Conservation (phyloP, 64 coral and sea anemone species). For the Pocillopora damicornis region DNA sequence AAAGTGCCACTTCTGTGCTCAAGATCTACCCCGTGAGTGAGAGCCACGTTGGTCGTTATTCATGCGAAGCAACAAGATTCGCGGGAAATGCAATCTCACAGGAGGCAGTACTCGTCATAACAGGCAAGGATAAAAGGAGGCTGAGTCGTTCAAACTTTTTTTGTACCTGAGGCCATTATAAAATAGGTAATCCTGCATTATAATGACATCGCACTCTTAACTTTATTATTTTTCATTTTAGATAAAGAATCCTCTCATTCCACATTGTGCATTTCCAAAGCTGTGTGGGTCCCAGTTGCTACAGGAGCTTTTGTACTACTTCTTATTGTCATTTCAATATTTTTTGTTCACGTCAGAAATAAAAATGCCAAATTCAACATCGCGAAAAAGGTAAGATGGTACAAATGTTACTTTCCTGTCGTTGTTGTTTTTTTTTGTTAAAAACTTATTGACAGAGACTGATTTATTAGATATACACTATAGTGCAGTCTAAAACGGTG, state of each 20-base stretch:
- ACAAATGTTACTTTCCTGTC: too few species aligned
- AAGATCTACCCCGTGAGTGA: background rate
- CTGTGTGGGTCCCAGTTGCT: slow-evolving; percentile 9
- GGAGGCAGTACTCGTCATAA: background rate
- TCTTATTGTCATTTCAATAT: background rate
- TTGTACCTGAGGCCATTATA: too few species aligned
- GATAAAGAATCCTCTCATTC: too few species aligned
- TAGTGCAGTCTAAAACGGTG: background rate
- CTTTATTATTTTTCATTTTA: too few species aligned
- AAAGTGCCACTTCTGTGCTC: background rate
- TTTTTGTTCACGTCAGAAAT: background rate
- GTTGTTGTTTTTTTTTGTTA: too few species aligned
- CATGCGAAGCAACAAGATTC: background rate
- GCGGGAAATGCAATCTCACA: background rate
- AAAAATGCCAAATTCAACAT: background rate
- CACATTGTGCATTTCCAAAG: background rate
- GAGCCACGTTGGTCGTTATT: background rate
- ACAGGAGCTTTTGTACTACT: background rate
- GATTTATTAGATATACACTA: too few species aligned
- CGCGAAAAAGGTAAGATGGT: background rate
- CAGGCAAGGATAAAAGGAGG: background rate
- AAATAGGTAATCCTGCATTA: background rate
- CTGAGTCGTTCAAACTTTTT: too few species aligned
- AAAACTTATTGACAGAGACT: too few species aligned
- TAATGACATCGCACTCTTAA: background rate